Percentiles rank a stretch among this genome's conserved stretches.
These are phyloP conservation scores for Sminthurides bifidus DNA, from an alignment of 1,140 invertebrate genomes.

Conservation along the genomic window DNA sequence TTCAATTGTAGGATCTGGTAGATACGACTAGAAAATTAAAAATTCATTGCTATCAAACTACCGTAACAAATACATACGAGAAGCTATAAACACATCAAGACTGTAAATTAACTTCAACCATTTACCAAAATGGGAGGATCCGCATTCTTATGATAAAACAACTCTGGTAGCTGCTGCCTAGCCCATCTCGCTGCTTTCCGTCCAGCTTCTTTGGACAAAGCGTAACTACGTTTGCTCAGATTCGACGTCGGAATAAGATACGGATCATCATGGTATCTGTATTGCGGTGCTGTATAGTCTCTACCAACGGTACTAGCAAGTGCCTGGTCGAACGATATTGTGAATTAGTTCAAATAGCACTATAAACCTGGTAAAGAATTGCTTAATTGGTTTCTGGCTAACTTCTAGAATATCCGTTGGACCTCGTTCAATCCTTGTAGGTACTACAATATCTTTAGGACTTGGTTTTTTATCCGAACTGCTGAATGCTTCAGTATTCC, in stretches of 20 bases:
- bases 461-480: not conserved
- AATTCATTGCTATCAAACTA: not conserved
- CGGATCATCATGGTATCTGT: constrained; percentile 82
- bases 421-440: constrained; percentile 54
- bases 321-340: constrained; percentile 41
- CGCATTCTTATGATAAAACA: constrained; percentile 58
- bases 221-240: constrained; percentile 54
- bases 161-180: constrained; percentile 55
- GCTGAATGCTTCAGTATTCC: too few species aligned
- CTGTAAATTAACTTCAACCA: constrained; percentile 44
- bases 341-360: not conserved
- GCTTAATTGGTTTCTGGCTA: not conserved
- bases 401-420: constrained; percentile 66
- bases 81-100: too few species aligned
- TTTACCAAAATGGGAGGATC: constrained; percentile 51
- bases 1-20: constrained; percentile 1
- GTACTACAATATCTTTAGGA: constrained; percentile 43
- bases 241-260: constrained; percentile 71
- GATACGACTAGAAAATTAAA: not conserved
- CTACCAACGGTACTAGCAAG: constrained; percentile 56
- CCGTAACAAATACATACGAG: not conserved
- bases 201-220: constrained; percentile 71
- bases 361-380: not conserved
- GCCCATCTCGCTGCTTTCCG: constrained; percentile 77
- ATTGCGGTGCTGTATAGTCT: constrained; percentile 68